phyloP scores from a whole-genome alignment of 2,888 invertebrate genomes.

The Mythimna vitellina region DNA sequence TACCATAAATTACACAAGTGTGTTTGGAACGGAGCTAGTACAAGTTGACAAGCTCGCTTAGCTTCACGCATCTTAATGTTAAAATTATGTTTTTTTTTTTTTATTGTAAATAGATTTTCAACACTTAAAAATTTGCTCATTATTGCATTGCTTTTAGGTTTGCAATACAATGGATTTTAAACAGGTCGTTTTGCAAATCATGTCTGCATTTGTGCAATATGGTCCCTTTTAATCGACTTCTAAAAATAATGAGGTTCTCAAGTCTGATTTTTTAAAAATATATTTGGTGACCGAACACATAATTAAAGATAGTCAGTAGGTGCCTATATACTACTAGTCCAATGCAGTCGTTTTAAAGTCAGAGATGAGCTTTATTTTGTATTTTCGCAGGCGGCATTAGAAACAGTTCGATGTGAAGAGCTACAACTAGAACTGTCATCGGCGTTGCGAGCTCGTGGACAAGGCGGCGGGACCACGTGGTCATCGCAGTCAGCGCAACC shows the following conservation, averaged over 20 bases:
- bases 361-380: not conserved
- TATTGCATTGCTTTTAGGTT: not conserved
- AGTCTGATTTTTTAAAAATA: no score
- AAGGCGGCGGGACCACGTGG: slow-evolving; percentile 81
- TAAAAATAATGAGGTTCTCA: no score
- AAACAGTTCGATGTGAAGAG: slow-evolving; percentile 95
- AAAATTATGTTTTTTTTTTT: not conserved
- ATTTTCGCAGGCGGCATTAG: slow-evolving; percentile 90
- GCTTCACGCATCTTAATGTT: not conserved
- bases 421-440: slow-evolving; percentile 96
- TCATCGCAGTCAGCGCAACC: slow-evolving; percentile 84
- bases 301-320: not conserved
- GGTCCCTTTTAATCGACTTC: no score
- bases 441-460: slow-evolving; percentile 89
- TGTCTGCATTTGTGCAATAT: not conserved
- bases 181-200: not conserved
- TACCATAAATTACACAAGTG: not conserved
- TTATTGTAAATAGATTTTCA: no score
- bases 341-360: not conserved
- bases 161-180: not conserved
- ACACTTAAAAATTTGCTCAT: not conserved
- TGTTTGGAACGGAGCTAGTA: not conserved
- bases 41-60: not conserved
- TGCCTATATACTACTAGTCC: not conserved
- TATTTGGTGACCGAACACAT: not conserved